phyloP scores from a whole-genome alignment of 2,113 vertebrate species.

The Urocolius indicus region DNA sequence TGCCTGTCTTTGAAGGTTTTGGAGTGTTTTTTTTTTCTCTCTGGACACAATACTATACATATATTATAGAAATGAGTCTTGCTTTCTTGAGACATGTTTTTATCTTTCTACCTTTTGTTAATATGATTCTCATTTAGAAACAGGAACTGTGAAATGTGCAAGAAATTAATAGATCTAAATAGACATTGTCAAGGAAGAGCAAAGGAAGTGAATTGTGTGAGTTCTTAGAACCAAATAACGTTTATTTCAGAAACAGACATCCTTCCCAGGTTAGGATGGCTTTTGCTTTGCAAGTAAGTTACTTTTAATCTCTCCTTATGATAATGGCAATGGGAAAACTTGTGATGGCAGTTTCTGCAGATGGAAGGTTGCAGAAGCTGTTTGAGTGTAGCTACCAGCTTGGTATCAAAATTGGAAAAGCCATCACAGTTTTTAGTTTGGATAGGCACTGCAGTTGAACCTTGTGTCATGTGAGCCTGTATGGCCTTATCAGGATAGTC shows the following conservation, averaged over 20 bases:
- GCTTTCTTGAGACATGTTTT: constrained; percentile 18
- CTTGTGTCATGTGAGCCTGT: not conserved
- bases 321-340: not conserved
- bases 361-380: not conserved
- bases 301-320: not conserved
- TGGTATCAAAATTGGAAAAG: not conserved
- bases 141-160: constrained; percentile 58
- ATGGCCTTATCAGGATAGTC: not conserved
- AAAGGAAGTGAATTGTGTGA: constrained; percentile 59
- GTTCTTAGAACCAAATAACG: constrained; percentile 40
- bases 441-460: not conserved
- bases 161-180: constrained; percentile 61
- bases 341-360: not conserved
- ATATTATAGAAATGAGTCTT: not conserved
- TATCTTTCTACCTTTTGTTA: constrained; percentile 39
- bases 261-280: not conserved
- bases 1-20: not conserved
- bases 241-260: constrained; percentile 11
- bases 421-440: not conserved
- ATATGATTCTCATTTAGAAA: constrained; percentile 53
- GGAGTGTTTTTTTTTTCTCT: not conserved
- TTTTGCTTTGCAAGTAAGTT: constrained; percentile 24
- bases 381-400: not conserved
- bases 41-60: not conserved
- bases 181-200: constrained; percentile 48